These are phyloP conservation scores for Gallinago jamesoni DNA, from an alignment of 2,113 vertebrate genomes.

Conservation along the genomic window DNA sequence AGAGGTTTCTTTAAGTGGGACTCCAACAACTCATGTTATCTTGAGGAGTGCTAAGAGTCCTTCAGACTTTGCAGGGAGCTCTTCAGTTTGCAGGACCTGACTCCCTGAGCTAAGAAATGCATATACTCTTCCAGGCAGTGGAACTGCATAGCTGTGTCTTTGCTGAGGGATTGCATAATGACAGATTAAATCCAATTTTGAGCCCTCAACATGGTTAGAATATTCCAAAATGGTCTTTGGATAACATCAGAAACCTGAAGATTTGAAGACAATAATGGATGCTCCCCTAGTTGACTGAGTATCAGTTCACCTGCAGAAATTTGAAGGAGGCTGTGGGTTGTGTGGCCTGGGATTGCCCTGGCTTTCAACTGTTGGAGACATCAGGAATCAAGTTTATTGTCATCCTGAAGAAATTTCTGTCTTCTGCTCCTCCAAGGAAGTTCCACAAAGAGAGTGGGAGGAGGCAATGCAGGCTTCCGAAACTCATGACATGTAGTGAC, in stretches of 20 bases:
- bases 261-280: not conserved
- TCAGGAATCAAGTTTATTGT: not conserved
- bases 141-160: not conserved
- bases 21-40: not conserved
- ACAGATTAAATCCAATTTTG: not conserved
- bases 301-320: not conserved
- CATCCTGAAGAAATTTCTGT: not conserved
- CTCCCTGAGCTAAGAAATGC: not conserved
- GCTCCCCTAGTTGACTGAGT: not conserved
- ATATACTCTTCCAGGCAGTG: not conserved
- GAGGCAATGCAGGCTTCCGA: not conserved
- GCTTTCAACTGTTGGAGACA: not conserved
- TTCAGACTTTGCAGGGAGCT: not conserved
- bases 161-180: not conserved
- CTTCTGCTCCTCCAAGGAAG: not conserved
- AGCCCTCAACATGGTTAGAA: not conserved
- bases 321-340: not conserved
- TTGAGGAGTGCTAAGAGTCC: not conserved
- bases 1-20: not conserved
- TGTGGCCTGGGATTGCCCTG: not conserved
- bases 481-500: not conserved
- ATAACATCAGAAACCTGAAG: not conserved
- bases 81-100: not conserved
- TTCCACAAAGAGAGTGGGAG: not conserved
- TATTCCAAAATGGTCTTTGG: not conserved